phyloP scores from a whole-genome alignment of 2,113 vertebrate genomes.

The Notarius quadriscutis region DNA sequence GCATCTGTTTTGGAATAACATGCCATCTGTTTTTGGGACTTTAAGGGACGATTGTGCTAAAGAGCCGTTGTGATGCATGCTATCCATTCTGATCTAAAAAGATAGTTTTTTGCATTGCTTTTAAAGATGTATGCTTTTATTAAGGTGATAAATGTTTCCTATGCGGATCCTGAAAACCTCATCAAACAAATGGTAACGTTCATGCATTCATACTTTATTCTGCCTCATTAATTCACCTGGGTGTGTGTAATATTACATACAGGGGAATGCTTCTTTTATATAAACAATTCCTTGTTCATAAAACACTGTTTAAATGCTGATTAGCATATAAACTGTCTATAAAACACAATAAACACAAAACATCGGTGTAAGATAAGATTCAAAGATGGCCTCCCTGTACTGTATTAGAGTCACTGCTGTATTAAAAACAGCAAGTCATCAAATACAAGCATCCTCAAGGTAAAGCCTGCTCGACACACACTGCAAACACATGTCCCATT shows the following conservation, averaged over 20 bases:
- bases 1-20: slow-evolving; percentile 74
- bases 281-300: background rate
- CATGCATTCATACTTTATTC: slow-evolving; percentile 29
- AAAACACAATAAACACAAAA: background rate
- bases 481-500: background rate
- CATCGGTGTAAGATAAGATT: background rate
- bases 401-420: background rate
- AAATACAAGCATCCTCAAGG: background rate
- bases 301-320: slow-evolving; percentile 26
- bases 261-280: background rate
- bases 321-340: slow-evolving; percentile 26
- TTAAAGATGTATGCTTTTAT: slow-evolving; percentile 27
- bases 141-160: slow-evolving; percentile 43
- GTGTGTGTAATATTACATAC: slow-evolving; percentile 7
- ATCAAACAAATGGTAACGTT: slow-evolving; percentile 37
- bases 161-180: slow-evolving; percentile 36
- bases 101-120: slow-evolving; percentile 33
- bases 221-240: slow-evolving; percentile 39
- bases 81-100: slow-evolving; percentile 52
- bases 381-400: background rate
- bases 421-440: background rate
- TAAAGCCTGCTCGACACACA: slow-evolving; percentile 2
- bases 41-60: slow-evolving; percentile 52
- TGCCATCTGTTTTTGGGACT: slow-evolving; percentile 73
- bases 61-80: slow-evolving; percentile 55